Evolutionary conservation across 2,888 invertebrate genomes (phyloP).

Genomic region (Nomada lathburiana): DNA sequence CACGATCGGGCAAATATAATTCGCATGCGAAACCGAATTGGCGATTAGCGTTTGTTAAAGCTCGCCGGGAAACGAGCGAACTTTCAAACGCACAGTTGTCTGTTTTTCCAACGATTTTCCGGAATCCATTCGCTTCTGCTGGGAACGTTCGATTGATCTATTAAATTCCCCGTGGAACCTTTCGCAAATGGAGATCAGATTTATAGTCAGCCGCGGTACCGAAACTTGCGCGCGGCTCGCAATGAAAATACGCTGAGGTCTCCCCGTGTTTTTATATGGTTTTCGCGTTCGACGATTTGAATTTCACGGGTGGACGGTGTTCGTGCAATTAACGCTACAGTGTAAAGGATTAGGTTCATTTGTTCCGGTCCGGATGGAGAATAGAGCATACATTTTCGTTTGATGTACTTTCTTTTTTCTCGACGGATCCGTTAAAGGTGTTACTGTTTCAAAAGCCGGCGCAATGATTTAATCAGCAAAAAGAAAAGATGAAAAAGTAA

Average conservation of each 20-base stretch:
- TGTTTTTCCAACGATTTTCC: conserved; percentile 23
- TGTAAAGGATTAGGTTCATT: not conserved
- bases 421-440: too few species aligned
- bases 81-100: not conserved
- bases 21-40: not conserved
- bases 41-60: too few species aligned
- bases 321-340: conserved; percentile 12
- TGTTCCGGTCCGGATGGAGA: not conserved
- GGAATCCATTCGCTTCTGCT: conserved; percentile 40
- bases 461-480: too few species aligned
- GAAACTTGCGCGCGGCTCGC: conserved; percentile 33
- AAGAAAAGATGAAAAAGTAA: too few species aligned
- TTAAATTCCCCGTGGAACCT: conserved; percentile 37
- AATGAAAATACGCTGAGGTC: conserved; percentile 16
- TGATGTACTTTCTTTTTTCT: not conserved
- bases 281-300: conserved; percentile 2
- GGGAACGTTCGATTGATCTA: conserved; percentile 49
- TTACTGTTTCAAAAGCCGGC: too few species aligned
- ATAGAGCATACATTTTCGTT: not conserved
- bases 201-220: conserved; percentile 25
- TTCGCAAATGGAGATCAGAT: conserved; percentile 50
- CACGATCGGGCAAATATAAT: not conserved
- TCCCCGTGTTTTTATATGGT: conserved; percentile 5
- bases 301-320: not conserved
- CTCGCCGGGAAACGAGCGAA: not conserved